Evolutionary conservation across 2,888 invertebrate genomes (phyloP), one percentile per base, ranked within the genome.

Genomic region (Chaetoderma sp.): DNA sequence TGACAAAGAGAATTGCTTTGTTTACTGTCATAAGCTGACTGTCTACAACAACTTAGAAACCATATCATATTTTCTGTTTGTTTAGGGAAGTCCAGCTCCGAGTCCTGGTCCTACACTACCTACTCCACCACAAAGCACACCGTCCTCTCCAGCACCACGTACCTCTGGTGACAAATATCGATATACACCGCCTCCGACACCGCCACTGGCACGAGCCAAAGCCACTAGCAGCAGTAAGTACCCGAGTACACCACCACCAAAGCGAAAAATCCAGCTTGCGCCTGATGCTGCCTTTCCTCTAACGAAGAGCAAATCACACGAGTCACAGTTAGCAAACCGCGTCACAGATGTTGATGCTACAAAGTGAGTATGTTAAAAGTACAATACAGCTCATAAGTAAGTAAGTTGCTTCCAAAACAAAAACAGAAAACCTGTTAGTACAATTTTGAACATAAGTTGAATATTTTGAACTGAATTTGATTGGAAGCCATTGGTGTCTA

Each of bases 291-390:
- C 82, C 39, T 75, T 77, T n/a, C 77, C 79, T 6, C 89, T 96
- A 75, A 94, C 93, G 66, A 95, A 95, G 88, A 95, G 95, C 70
- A 93, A 94, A 83, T 95, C 95, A 47, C 95, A 96, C 86, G 96
- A 96, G 88, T 94, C 94, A 16, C 95, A 95, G 86, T 89, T 95
- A 68, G 92, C 90, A 58, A 90, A 90, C 82, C 88, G 90, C 78
- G 88, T 90, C 68, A 91, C 91, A 76, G 80, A 78, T 64, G 78
- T 82, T 74, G 85, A 86, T 67, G 75, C 79, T 28, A 76, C 78
- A 47, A 80, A 75, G 81, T 81, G 67, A 73, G 73, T 73, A 30
- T 47, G 23, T 18, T n/a, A n/a, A n/a, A n/a, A n/a, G 0, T 16
- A 13, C 8, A 16, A 36, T 36, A 16, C n/a, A n/a, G n/a, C n/a